Evolutionary conservation across 2,888 invertebrate genomes (phyloP).

Genomic region (Andrena praecox): DNA sequence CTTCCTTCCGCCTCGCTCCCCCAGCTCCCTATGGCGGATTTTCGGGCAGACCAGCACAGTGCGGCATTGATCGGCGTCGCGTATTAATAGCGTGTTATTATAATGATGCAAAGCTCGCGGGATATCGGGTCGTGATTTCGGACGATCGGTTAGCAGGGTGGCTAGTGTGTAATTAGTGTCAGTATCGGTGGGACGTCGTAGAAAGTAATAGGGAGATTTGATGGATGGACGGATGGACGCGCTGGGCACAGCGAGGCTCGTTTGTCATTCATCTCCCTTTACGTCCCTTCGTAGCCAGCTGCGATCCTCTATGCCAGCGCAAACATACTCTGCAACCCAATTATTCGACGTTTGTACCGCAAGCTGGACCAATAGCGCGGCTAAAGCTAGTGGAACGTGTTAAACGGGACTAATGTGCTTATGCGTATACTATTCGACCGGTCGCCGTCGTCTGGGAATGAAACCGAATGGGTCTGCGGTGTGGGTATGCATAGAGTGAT

Average conservation of each 20-base stretch:
- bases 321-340: slow-evolving; percentile 47
- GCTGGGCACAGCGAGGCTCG: not conserved
- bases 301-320: not conserved
- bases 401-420: slow-evolving; percentile 58
- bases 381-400: slow-evolving; percentile 63
- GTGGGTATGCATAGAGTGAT: not conserved
- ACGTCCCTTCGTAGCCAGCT: not conserved
- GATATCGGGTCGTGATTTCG: not conserved
- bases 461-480: not conserved
- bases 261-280: slow-evolving; percentile 2
- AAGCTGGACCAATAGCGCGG: slow-evolving; percentile 42
- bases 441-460: not conserved
- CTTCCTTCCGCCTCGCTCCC: slow-evolving; percentile 21
- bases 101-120: not conserved
- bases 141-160: not conserved
- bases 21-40: not conserved
- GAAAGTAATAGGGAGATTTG: not conserved
- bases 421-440: slow-evolving; percentile 37
- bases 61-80: not conserved
- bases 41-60: not conserved
- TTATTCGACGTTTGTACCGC: slow-evolving; percentile 60
- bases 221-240: not conserved
- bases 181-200: no score
- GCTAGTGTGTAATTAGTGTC: not conserved
- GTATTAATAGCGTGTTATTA: not conserved